Base-by-base conservation (phyloP, 1,140 invertebrate species). In the Schmidtea mediterranea region DNA sequence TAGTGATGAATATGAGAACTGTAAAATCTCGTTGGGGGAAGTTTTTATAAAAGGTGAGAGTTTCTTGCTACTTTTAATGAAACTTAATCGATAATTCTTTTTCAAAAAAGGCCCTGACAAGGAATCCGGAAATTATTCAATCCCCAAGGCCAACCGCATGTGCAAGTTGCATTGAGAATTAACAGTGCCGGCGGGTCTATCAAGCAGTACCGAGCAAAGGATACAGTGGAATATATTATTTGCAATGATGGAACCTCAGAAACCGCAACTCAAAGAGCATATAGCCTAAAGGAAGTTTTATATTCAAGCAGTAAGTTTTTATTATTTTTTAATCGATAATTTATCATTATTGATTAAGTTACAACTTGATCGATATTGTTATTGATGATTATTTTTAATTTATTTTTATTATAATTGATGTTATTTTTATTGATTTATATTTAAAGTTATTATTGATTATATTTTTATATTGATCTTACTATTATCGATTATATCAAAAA, bases 161-260 rank as follows among this genome's bases (percentile, higher is more conserved):
- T 95, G 0, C 73, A 77, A 58, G 83, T 95, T 15, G 87, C 89
- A 1, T 54, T 86, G 21, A 71, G 87, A 57, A 69, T 84, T 51
- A 94, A 94, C 60, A 57, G 57, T 18, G 62, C 65, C 49, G 59
- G 76, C 76, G 67, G 60, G 1, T 69, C 80, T 56, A 15, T 22
- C 19, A 77, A 81, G 56, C 77, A 89, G 55, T 78, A 78, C 59
- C 76, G 76, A 54, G 89, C 89, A 54, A 89, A 89, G 0, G 92
- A 98, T 60, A 86, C 83, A 18, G 80, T 98, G 1, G 73, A 80
- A 9, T 98, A 95, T 61, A 72, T 97, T 1, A 82, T 98, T 57
- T 98, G 90, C 13, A 47, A 69, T 60, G 69, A 72, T 58, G 68
- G 70, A 12, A 65, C 69, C n/a, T 61, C 55, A 38, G 75, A 76